Evolutionary conservation across 1,140 invertebrate genomes (phyloP).

Genomic region (Melanaphis sacchari): DNA sequence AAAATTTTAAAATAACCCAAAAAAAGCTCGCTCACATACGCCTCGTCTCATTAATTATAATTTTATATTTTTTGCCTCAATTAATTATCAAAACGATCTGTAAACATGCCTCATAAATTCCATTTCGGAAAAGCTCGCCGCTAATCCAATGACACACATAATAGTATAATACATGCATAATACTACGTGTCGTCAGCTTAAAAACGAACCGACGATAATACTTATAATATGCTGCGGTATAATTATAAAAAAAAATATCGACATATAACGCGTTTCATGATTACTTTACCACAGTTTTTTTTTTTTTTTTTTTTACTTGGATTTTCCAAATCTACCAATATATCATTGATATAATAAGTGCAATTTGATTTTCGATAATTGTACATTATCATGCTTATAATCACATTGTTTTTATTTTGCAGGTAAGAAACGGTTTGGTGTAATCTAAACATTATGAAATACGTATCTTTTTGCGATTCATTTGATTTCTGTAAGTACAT

Average conservation of each 20-base stretch:
- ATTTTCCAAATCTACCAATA: background rate
- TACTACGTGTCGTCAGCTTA: background rate
- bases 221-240: background rate
- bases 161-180: background rate
- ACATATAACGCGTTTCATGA: background rate
- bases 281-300: background rate
- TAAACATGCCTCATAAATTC: background rate
- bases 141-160: background rate
- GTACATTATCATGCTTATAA: background rate
- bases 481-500: constrained; percentile 5
- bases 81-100: background rate
- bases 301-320: no score
- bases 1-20: background rate
- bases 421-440: background rate
- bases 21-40: background rate
- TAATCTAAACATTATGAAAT: background rate
- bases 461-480: background rate
- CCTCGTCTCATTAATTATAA: background rate
- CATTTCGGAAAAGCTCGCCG: background rate
- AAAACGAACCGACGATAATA: background rate
- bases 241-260: background rate
- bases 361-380: background rate
- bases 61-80: background rate
- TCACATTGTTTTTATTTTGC: background rate
- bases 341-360: background rate